Evolutionary conservation across 2,113 vertebrate species (phyloP).

Genomic region (Pseudorhombus dupliciocellatus): DNA sequence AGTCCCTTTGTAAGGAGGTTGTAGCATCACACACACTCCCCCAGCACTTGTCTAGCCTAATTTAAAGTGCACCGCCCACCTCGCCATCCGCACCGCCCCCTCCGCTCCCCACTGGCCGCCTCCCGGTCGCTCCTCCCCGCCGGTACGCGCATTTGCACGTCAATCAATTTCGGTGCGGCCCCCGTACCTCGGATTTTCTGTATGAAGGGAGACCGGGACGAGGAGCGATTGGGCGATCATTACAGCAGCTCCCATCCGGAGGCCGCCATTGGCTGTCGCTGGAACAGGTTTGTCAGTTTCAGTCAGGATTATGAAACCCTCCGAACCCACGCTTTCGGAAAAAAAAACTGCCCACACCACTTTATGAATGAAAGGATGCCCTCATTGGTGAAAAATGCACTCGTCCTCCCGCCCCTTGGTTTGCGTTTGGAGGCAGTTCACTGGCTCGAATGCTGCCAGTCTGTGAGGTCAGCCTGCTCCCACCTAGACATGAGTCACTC

Average conservation of each 20-base stretch:
- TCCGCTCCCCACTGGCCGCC: slow-evolving; percentile 55
- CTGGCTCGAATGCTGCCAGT: slow-evolving; percentile 41
- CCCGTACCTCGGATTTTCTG: slow-evolving; percentile 75
- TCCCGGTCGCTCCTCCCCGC: background rate
- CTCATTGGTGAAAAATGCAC: slow-evolving; percentile 67
- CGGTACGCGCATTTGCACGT: slow-evolving; percentile 56
- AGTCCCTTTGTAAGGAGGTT: slow-evolving; percentile 84
- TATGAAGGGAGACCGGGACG: slow-evolving; percentile 57
- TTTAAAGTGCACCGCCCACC: slow-evolving; percentile 76
- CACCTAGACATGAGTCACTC: slow-evolving; percentile 66
- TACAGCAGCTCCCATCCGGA: slow-evolving; percentile 59
- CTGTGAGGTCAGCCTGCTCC: slow-evolving; percentile 53
- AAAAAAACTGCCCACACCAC: slow-evolving; percentile 72
- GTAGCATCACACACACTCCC: slow-evolving; percentile 83
- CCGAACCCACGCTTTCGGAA: slow-evolving; percentile 71
- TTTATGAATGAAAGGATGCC: slow-evolving; percentile 82
- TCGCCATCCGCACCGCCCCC: slow-evolving; percentile 75
- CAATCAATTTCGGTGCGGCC: slow-evolving; percentile 49
- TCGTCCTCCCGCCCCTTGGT: slow-evolving; percentile 61
- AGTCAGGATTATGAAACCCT: slow-evolving; percentile 80
- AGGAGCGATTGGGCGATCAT: slow-evolving; percentile 67
- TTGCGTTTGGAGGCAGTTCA: slow-evolving; percentile 2
- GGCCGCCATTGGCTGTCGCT: slow-evolving; percentile 67
- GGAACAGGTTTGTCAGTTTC: slow-evolving; percentile 79
- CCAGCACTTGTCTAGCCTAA: slow-evolving; percentile 82